Base-by-base conservation (phyloP, 2,888 invertebrate genomes). In the Macropis europaea region DNA sequence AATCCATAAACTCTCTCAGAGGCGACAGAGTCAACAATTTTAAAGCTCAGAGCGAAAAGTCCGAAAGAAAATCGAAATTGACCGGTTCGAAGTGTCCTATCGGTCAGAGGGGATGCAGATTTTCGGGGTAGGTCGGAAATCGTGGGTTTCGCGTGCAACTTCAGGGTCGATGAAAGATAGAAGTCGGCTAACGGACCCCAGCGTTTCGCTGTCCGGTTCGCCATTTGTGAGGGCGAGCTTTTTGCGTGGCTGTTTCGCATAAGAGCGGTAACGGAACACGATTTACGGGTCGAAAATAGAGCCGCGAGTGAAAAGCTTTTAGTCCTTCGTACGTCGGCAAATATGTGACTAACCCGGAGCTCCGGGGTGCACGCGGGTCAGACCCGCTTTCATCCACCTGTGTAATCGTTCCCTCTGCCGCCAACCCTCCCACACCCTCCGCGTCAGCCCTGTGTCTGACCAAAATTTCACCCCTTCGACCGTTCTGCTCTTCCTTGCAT, bases 341-440 rank as follows among this genome's bases (percentile, higher is more conserved):
- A 84, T 86, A 86, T 86, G 86, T 84, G 84, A 85, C 81, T 84
- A 83, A 84, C 82, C 82, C 78, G 76, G 76, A 79, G 82, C 80
- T 77, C 71, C 66, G 71, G 79, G 73, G 74, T 67, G 67, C 47
- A 62, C 66, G 59, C 40, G 67, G 47, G 60, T 57, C 67, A 48
- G 59, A 76, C 50, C 70, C 53, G 73, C 74, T 84, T 83, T 78
- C 81, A 83, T 81, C 79, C 81, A 83, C 81, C 84, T 82, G 82
- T 73, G 80, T 83, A 84, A 86, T 84, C 82, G 79, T 61, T 56
- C 72, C 47, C 36, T 57, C 15, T 43, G 17, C 68, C 54, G 26
- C 53, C 42, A n/a, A 17, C 11, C 28, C n/a, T 1, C 22, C 19
- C 19, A 30, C 0, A 7, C 11, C 43, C 6, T 1, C 24, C 48